Base-by-base conservation (phyloP, 2,888 invertebrate species). In the Agrochola macilenta region DNA sequence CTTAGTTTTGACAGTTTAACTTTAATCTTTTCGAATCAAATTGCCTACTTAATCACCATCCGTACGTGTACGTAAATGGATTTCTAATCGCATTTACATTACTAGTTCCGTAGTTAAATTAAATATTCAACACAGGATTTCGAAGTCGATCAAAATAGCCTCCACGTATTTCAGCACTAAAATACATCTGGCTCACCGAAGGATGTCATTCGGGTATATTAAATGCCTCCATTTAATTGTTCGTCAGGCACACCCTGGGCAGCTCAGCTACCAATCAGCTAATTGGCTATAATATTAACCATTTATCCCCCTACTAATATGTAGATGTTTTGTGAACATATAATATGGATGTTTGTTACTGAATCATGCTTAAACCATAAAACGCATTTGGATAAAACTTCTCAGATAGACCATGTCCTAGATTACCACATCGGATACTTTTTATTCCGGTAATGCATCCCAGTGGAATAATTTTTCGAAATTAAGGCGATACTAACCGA, bases 151-250 rank as follows among this genome's bases (percentile, higher is more conserved):
- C 74, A 81, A 73, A 63, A 43, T 35, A 14, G 20, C n/a, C 30
- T 17, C 2, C 0, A 54, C 14, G 1, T 23, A 20, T 60, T 14
- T 11, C 1, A 74, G 30, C 63, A 63, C 30, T 74, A 43, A 74
- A 74, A 74, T 30, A 78, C 81, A 81, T 74, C 63, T 74, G 78
- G 17, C 54, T 30, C 73, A 14, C 14, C 23, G 12, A 7, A 70
- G 12, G 60, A 30, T 78, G 17, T 5, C 58, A 49, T 39, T 64
- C 7, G 63, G 58, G 9, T 26, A 20, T 9, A 54, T 78, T 57
- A 52, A 14, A 78, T 12, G 5, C 2, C 5, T 30, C 23, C 1
- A 30, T 49, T 66, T 20, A 26, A 26, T 46, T 30, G 26, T 12
- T 26, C 20, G 20, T 46, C 26, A 9, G 11, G 5, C n/a, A 65